Evolutionary conservation across 2,113 vertebrate species (phyloP).

Genomic region (Cyprinodon brontotheroides): DNA sequence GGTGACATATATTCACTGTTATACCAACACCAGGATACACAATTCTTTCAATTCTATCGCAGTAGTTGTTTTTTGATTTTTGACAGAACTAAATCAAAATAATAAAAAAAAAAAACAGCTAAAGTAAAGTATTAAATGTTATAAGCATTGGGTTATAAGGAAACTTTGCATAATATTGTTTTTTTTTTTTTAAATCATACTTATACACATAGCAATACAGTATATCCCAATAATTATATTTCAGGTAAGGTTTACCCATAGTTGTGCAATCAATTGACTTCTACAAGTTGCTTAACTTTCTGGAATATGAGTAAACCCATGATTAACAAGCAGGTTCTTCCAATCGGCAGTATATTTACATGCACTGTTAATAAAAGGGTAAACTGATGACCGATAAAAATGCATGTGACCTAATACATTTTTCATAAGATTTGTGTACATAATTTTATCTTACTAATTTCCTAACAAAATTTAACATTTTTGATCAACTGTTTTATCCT

Average conservation of each 20-base stretch:
- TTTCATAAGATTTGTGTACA: neutral
- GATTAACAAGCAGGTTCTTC: neutral
- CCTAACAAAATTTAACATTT: neutral
- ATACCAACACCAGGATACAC: neutral
- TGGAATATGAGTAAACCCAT: neutral
- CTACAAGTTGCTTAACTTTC: neutral
- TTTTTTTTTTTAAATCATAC: no score
- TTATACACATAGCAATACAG: no score
- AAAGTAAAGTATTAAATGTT: neutral
- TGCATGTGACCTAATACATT: neutral
- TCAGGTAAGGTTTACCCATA: neutral
- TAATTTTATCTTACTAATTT: neutral
- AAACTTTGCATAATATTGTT: neutral
- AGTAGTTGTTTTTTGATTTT: neutral
- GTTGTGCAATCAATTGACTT: neutral
- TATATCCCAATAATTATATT: neutral
- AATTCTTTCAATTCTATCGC: no score
- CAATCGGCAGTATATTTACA: neutral
- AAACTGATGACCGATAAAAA: neutral
- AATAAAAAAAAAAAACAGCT: neutral
- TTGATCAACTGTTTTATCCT: neutral
- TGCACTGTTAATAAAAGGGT: no score
- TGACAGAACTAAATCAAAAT: neutral
- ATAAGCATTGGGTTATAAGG: neutral
- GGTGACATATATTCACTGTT: neutral